A percentile compares a stretch with the other conserved stretches of the same genome.
Conservation (phyloP, 1,140 invertebrate genomes). For the Temnothorax curvispinosus region DNA sequence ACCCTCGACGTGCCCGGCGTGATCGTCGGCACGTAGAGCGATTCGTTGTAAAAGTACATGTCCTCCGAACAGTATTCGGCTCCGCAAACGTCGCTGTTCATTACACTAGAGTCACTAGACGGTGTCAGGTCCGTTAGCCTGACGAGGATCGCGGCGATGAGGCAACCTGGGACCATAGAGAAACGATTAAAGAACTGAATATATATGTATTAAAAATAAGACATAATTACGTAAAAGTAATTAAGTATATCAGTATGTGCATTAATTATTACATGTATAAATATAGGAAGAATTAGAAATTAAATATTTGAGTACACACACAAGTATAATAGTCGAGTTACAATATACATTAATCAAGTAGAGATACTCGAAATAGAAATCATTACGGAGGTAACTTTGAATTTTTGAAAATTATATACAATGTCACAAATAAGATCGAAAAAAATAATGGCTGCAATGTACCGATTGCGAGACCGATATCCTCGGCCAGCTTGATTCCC, state of each 20-base stretch:
- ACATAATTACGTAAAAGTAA: background rate
- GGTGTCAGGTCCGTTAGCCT: constrained; percentile 75
- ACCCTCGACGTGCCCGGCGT: constrained; percentile 83
- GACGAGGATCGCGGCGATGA: constrained; percentile 78
- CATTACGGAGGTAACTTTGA: background rate
- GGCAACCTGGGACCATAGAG: constrained; percentile 72
- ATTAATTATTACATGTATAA: too few species aligned
- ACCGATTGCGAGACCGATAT: constrained; percentile 81
- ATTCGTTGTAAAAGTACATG: constrained; percentile 77
- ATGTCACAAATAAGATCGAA: background rate
- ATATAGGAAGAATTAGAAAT: too few species aligned
- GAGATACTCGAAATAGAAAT: background rate
- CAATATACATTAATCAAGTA: too few species aligned
- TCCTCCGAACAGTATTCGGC: constrained; percentile 81
- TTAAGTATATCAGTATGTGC: background rate
- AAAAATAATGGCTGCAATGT: background rate
- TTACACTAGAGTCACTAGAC: background rate
- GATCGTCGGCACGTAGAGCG: constrained; percentile 81
- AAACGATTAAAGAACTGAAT: background rate
- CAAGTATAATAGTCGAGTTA: too few species aligned
- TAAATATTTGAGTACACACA: too few species aligned
- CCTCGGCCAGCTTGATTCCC: constrained; percentile 81
- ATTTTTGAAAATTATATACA: background rate
- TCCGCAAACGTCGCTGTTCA: constrained; percentile 75
- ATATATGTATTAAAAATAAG: background rate